Conservation (phyloP, 2,797 vertebrate species). For the Pseudocheirus occidentalis region DNA sequence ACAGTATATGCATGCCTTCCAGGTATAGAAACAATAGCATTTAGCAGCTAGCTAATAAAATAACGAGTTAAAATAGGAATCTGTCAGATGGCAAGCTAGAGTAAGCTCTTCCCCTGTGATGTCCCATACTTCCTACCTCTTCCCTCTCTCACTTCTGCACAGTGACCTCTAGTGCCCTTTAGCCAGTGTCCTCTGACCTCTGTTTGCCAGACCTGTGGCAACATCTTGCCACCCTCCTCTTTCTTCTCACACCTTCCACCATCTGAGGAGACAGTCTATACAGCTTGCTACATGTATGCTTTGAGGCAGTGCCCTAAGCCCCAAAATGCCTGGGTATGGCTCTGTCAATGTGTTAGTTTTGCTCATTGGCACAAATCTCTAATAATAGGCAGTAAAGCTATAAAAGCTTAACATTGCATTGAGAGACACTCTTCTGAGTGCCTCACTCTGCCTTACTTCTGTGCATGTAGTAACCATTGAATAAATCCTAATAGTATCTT, state of each 20-base stretch:
- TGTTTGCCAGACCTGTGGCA: background rate
- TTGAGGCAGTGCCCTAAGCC: background rate
- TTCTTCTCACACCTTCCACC: background rate
- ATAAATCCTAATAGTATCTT: background rate
- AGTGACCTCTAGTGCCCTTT: background rate
- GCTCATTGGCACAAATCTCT: background rate
- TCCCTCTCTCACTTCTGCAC: background rate
- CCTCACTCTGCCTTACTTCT: background rate
- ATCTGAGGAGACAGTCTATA: background rate
- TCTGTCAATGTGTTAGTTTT: constrained; percentile 22
- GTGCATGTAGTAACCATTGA: background rate
- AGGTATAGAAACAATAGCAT: background rate
- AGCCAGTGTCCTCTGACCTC: background rate
- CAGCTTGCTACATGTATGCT: background rate
- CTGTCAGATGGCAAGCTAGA: background rate
- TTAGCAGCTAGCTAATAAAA: background rate
- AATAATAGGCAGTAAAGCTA: background rate
- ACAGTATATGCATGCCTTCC: background rate
- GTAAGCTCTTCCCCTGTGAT: background rate
- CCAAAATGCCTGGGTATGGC: background rate
- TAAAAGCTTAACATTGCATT: background rate
- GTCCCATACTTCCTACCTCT: background rate
- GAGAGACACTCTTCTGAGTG: no score
- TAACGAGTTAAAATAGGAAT: background rate
- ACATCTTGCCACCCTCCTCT: background rate